Base-by-base conservation (phyloP, 2,113 vertebrate genomes). In the Phainopepla nitens region DNA sequence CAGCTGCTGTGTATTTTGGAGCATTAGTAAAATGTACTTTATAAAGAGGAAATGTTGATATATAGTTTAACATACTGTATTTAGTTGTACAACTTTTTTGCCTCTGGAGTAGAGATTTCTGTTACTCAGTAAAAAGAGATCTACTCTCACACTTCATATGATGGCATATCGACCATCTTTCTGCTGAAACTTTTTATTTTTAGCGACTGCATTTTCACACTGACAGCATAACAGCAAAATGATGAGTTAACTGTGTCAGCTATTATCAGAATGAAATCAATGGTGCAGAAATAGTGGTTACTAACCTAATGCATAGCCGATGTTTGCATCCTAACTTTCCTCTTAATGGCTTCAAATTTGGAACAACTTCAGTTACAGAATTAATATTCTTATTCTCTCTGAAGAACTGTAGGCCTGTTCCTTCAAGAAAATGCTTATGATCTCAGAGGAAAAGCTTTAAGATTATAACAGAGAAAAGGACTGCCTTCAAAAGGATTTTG, bases 401-500 rank as follows among this genome's bases (percentile, higher is more conserved):
- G 36, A 86, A 60, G 50, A 66, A 9, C 13, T 62, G 42, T 9
- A 56, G 29, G 36, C 31, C 15, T 80, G 23, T 4, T 44, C 24
- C 33, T 80, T 56, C 65, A 49, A 80, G 53, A 77, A 84, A 93
- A 75, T 47, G 7, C n/a, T 87, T 57, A 56, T 54, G 22, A 81
- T 56, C 50, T 87, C 50, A 65, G 17, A 86, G 21, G n/a, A 76
- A 94, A 89, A 61, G 13, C 25, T 79, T 49, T 54, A 62, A 70
- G 57, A 60, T 64, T 2, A 15, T 66, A 81, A 73, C 11, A 54
- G 53, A 71, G 16, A 25, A 35, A 51, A n/a, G 10, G 44, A 70
- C 8, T 42, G 7, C 19, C 68, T 90, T 96, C 58, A 78, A 85
- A 94, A 78, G 8, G n/a, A 66, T 71, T 88, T 93, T 78, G 10